Percentiles rank a stretch among this genome's conserved stretches.
These are phyloP conservation scores for Aethina tumida DNA, from an alignment of 1,140 invertebrate species.

Conservation along the genomic window DNA sequence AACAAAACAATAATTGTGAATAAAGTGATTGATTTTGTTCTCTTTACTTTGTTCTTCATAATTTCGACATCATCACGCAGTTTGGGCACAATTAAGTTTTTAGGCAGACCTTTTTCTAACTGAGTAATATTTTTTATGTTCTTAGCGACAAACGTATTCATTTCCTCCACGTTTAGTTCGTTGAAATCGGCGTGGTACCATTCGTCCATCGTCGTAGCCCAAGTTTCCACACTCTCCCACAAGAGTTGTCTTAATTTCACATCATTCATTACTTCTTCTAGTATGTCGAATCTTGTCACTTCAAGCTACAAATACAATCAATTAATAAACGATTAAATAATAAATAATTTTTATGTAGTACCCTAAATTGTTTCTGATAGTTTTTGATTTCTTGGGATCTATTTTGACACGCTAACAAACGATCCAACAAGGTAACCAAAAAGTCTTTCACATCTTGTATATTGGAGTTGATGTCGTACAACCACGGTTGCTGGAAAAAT, in stretches of 20 bases:
- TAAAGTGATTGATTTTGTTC: neutral
- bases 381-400: slow-evolving; percentile 56
- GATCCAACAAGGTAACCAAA: slow-evolving; percentile 49
- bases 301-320: slow-evolving; percentile 51
- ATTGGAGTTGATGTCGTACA: slow-evolving; percentile 63
- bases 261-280: slow-evolving; percentile 68
- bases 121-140: slow-evolving; percentile 63
- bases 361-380: slow-evolving; percentile 62
- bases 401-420: slow-evolving; percentile 49
- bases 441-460: slow-evolving; percentile 48
- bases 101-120: slow-evolving; percentile 65
- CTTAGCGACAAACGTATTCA: slow-evolving; percentile 52
- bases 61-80: slow-evolving; percentile 65
- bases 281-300: slow-evolving; percentile 64
- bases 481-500: slow-evolving; percentile 51
- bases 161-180: slow-evolving; percentile 58
- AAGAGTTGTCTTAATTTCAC: slow-evolving; percentile 66
- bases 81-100: slow-evolving; percentile 62
- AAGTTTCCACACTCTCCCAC: slow-evolving; percentile 64
- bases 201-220: slow-evolving; percentile 48
- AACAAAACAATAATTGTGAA: slow-evolving; percentile 7
- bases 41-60: slow-evolving; percentile 59
- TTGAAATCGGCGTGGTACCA: slow-evolving; percentile 60
- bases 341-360: slow-evolving; percentile 25
- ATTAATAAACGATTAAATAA: too few species aligned